phyloP scores from a whole-genome alignment of 2,888 invertebrate genomes.

The Acanthosepion lycidas region DNA sequence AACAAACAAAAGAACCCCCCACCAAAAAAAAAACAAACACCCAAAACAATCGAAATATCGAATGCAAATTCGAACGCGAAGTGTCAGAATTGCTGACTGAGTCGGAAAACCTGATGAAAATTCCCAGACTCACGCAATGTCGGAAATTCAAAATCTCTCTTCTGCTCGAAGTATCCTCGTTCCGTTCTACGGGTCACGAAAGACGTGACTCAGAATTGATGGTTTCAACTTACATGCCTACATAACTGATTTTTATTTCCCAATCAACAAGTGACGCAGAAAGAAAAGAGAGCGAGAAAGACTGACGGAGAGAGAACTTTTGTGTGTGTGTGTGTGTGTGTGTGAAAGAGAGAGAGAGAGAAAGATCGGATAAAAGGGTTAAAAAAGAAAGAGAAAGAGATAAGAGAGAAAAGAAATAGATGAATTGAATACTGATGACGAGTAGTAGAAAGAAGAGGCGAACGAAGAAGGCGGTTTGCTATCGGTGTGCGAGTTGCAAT shows the following conservation, averaged over 20 bases:
- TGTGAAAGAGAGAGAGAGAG: too few species aligned
- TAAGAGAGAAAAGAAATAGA: too few species aligned
- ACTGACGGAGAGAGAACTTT: background rate
- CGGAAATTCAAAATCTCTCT: background rate
- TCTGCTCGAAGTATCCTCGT: background rate
- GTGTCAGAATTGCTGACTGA: background rate
- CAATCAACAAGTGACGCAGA: background rate
- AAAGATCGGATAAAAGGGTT: too few species aligned
- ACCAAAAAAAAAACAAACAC: too few species aligned
- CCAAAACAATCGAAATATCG: background rate
- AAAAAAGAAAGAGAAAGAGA: too few species aligned
- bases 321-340: too few species aligned
- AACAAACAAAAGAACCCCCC: too few species aligned
- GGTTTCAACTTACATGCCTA: background rate
- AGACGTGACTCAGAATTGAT: slow-evolving; percentile 9
- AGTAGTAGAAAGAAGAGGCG: too few species aligned
- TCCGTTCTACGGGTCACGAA: slow-evolving; percentile 11
- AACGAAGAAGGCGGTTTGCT: too few species aligned
- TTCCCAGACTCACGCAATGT: slow-evolving; percentile 21
- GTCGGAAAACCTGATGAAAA: background rate
- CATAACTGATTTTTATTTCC: background rate
- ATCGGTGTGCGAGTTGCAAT: too few species aligned
- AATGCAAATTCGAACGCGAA: background rate
- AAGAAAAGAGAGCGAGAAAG: background rate
- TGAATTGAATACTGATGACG: too few species aligned